Conservation (phyloP, 2,888 invertebrate genomes). For the Coecobrya sp. region DNA sequence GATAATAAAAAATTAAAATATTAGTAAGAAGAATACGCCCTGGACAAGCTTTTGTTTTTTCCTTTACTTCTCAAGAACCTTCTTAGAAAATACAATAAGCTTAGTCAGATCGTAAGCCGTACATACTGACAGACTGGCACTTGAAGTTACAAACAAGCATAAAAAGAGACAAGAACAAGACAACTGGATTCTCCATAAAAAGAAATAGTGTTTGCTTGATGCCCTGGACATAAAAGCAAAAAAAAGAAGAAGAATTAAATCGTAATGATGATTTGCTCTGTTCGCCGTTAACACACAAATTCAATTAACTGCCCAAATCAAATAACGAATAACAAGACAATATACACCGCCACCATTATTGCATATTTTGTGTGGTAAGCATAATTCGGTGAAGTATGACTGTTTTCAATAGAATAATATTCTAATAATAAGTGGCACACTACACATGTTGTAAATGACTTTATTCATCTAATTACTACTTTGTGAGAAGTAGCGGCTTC, state of each 20-base stretch:
- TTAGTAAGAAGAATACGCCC: constrained; percentile 76
- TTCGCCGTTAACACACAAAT: constrained; percentile 18
- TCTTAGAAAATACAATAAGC: not conserved
- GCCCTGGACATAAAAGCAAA: constrained; percentile 13
- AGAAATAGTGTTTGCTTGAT: constrained; percentile 38
- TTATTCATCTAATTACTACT: constrained; percentile 73
- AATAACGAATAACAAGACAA: not conserved
- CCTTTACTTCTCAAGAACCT: constrained; percentile 57
- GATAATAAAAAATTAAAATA: constrained; percentile 67
- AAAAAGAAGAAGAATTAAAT: constrained; percentile 57
- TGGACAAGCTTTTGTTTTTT: constrained; percentile 79
- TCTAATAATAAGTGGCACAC: constrained; percentile 33
- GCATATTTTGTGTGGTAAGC: not conserved
- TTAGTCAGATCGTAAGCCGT: not conserved
- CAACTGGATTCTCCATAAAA: constrained; percentile 76
- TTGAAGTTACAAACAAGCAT: constrained; percentile 37
- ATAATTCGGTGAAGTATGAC: not conserved
- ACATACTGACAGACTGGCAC: constrained; percentile 4
- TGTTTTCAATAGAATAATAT: not conserved
- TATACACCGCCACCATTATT: not conserved
- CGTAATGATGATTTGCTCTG: constrained; percentile 42
- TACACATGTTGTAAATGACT: constrained; percentile 69
- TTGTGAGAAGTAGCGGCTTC: constrained; percentile 49
- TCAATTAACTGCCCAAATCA: constrained; percentile 61
- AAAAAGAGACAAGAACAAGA: constrained; percentile 56